A percentile compares a stretch with the other conserved stretches of the same genome.
These are phyloP conservation scores for Myzus persicae DNA, from an alignment of 1,140 invertebrate species.

Conservation along the genomic window DNA sequence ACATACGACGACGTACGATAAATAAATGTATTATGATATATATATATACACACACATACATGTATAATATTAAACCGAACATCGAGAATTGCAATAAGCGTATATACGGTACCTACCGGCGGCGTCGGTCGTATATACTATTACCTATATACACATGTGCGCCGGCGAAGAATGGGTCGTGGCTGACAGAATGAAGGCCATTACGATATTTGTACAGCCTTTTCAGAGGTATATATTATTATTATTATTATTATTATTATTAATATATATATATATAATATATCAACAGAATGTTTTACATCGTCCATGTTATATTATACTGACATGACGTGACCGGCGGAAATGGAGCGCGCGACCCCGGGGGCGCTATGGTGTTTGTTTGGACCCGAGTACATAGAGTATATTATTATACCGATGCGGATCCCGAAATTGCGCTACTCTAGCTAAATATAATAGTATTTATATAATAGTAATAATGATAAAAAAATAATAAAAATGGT, in stretches of 20 bases:
- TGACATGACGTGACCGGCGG: not conserved
- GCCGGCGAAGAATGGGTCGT: not conserved
- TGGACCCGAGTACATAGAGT: not conserved
- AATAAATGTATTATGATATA: not conserved
- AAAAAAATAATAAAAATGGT: not conserved
- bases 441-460: not conserved
- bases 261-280: not conserved
- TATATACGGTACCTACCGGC: not conserved
- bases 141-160: not conserved
- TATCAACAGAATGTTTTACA: not conserved
- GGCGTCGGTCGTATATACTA: not conserved
- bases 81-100: not conserved
- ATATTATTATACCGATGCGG: not conserved
- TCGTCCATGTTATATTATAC: not conserved
- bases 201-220: conserved; percentile 39
- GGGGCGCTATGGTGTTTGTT: not conserved
- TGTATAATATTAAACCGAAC: not conserved
- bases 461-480: not conserved
- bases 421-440: not conserved
- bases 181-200: not conserved
- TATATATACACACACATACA: not conserved
- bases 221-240: conserved; percentile 12
- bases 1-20: not conserved
- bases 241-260: not conserved
- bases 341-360: not conserved